These are phyloP conservation scores for Noctua janthe DNA, from an alignment of 2,888 invertebrate genomes.

Conservation along the genomic window DNA sequence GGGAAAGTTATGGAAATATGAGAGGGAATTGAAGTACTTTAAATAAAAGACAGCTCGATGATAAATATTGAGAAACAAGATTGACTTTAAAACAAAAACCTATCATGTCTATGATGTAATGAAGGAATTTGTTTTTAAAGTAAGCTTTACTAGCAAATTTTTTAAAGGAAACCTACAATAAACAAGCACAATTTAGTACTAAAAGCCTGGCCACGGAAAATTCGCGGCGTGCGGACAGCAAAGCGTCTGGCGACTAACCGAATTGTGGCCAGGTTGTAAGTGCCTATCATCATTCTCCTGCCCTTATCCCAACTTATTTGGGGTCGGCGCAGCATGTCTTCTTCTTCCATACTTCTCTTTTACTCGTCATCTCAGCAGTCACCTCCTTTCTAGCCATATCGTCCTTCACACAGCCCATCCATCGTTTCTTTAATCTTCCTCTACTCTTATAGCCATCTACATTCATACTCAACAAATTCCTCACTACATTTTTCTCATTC, in stretches of 20 bases:
- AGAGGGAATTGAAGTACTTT: background rate
- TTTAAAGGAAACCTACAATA: background rate
- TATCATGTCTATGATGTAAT: background rate
- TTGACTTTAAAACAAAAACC: background rate
- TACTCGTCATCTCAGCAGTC: too few species aligned
- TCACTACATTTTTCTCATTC: too few species aligned
- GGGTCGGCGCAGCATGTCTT: too few species aligned
- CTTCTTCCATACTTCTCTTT: too few species aligned
- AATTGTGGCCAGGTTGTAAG: background rate
- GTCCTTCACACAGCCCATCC: too few species aligned
- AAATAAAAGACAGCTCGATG: background rate
- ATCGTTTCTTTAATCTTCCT: too few species aligned
- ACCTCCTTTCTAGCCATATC: too few species aligned
- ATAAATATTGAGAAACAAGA: background rate
- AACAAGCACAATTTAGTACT: background rate
- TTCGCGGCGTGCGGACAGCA: background rate
- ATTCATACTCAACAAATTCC: too few species aligned
- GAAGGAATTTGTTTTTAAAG: background rate
- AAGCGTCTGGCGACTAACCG: background rate
- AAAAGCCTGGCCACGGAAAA: background rate
- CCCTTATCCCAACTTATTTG: too few species aligned
- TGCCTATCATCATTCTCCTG: too few species aligned
- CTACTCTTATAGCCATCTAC: too few species aligned
- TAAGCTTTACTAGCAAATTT: too few species aligned
- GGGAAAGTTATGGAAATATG: background rate